Conservation (phyloP, 2,888 invertebrate genomes). For the Entomobrya proxima region DNA sequence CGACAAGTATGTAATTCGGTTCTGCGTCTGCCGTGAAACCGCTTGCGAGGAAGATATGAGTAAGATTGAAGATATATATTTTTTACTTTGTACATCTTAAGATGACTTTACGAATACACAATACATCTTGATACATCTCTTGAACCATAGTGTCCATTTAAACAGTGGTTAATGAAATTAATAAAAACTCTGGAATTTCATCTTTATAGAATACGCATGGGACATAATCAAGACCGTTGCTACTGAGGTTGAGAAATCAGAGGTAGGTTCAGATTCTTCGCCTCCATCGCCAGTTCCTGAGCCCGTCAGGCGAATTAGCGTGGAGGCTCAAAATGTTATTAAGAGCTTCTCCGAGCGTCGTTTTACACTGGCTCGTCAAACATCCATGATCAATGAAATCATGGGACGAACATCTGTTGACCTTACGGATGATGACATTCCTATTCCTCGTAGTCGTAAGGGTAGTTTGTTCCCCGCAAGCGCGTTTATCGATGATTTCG, state of each 20-base stretch:
- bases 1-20: slow-evolving; percentile 86
- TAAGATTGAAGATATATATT: slow-evolving; percentile 49
- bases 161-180: no score
- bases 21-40: slow-evolving; percentile 88
- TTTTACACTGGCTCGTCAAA: slow-evolving; percentile 71
- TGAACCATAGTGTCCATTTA: no score
- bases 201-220: slow-evolving; percentile 81
- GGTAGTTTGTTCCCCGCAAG: slow-evolving; percentile 74
- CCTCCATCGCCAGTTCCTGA: slow-evolving; percentile 30
- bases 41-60: slow-evolving; percentile 81
- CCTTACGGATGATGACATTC: slow-evolving; percentile 68
- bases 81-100: not conserved
- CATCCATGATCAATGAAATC: slow-evolving; percentile 70
- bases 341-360: slow-evolving; percentile 64
- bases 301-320: slow-evolving; percentile 49
- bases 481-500: slow-evolving; percentile 72
- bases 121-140: no score
- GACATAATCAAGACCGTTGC: slow-evolving; percentile 82
- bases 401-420: slow-evolving; percentile 68
- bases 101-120: no score
- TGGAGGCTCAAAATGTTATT: slow-evolving; percentile 68
- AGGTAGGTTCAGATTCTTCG: slow-evolving; percentile 58
- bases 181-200: no score
- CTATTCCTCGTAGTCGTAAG: slow-evolving; percentile 68
- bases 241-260: slow-evolving; percentile 78